Evolutionary conservation across 2,797 vertebrate species (phyloP).

Genomic region (Sparidentex hasta): DNA sequence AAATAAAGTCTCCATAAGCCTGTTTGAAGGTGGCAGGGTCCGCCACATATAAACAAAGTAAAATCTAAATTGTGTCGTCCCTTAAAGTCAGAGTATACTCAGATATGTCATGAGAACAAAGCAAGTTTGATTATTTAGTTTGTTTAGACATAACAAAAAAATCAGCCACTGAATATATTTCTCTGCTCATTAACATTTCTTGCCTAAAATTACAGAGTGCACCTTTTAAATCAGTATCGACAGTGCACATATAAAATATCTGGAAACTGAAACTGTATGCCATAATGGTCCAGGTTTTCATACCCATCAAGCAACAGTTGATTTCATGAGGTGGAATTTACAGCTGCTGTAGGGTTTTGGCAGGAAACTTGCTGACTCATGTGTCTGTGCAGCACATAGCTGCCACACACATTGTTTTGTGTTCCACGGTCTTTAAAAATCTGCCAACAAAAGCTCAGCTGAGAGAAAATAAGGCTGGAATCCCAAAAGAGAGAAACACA

Average conservation of each 20-base stretch:
- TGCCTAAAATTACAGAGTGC: no score
- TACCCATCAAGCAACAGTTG: neutral
- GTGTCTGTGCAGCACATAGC: neutral
- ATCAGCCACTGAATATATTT: no score
- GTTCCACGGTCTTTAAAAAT: neutral
- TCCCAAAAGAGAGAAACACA: slow-evolving; percentile 3
- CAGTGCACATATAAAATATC: neutral
- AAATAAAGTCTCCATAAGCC: no score
- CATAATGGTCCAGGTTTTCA: neutral
- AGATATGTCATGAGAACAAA: no score
- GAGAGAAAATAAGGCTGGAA: slow-evolving; percentile 21
- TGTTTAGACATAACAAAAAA: no score
- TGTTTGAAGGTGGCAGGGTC: no score
- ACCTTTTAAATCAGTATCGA: no score
- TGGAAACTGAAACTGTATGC: neutral
- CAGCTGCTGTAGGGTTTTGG: slow-evolving; percentile 2
- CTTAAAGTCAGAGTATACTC: no score
- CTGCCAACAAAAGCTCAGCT: slow-evolving; percentile 2
- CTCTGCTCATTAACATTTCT: no score
- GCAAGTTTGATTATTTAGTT: no score
- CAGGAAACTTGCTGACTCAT: slow-evolving; percentile 18
- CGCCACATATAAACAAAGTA: no score
- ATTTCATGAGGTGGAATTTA: neutral
- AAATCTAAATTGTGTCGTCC: no score
- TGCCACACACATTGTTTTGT: slow-evolving; percentile 13